Evolutionary conservation across 2,113 vertebrate species (phyloP), one percentile per base, ranked within the genome.

Genomic region (Cathartes aura): DNA sequence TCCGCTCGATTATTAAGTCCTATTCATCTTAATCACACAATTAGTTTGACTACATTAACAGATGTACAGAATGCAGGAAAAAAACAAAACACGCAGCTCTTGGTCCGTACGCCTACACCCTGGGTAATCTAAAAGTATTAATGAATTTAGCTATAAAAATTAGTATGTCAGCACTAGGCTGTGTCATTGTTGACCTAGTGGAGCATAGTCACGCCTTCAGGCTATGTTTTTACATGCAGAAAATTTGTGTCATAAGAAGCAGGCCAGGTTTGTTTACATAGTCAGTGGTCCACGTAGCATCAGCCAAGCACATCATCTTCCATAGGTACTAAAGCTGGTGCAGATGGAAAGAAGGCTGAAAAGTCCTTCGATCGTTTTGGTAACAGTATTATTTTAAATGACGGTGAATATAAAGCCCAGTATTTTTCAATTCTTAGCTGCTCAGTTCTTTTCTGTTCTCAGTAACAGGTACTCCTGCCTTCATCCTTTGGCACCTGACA

Each of bases 351-450:
- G 55, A 29, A 27, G 27, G 30, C 36, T 45, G 52, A 50, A 6
- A 29, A 63, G 5, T 10, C n/a, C 36, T 45, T 16, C 1, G 1
- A 7, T 5, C 6, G 0, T 47, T 80, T 63, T 13, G 15, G 23
- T 5, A 26, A 43, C 24, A 36, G 8, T 8, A 45, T 2, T 5
- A 5, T 38, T 78, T 38, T 10, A 58, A 72, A 10, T 0, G 1
- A 8, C 36, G 38, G 9, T 5, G 12, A 42, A 40, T 5, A 38
- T 7, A 18, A 60, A 91, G 20, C 38, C 5, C 12, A 4, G 40
- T 11, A 23, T 50, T 55, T 88, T 55, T 17, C 74, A 43, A 4
- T 14, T 22, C 50, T 84, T 8, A 9, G 20, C 48, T 18, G 58
- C 58, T 34, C n/a, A 9, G 34, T 22, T 87, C 63, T 60, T 26